phyloP scores from a whole-genome alignment of 2,113 vertebrate genomes.

The Nematolebias whitei region DNA sequence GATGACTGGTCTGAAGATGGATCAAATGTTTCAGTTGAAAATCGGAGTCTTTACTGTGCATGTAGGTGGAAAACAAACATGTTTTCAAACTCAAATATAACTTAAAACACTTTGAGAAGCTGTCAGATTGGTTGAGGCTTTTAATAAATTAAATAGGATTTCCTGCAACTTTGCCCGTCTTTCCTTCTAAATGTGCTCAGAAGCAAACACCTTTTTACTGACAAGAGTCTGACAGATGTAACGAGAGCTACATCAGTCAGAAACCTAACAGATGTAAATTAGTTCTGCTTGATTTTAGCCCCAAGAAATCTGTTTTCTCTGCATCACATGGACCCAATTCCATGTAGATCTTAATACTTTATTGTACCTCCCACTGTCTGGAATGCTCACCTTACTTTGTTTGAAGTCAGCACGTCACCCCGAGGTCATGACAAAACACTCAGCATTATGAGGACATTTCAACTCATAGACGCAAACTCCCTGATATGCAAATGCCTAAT shows the following conservation, averaged over 20 bases:
- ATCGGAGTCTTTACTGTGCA: too few species aligned
- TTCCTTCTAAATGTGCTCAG: conserved; percentile 10
- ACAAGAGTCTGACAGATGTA: conserved; percentile 19
- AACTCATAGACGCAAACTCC: conserved; percentile 24
- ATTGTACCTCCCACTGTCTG: conserved; percentile 8
- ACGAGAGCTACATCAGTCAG: conserved; percentile 6
- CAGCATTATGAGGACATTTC: conserved; percentile 47
- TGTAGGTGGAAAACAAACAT: too few species aligned
- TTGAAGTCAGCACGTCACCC: conserved; percentile 47
- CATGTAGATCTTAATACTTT: conserved; percentile 20
- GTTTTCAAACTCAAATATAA: too few species aligned
- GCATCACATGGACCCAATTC: background rate
- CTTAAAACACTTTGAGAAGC: background rate
- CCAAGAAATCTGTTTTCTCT: conserved; percentile 2
- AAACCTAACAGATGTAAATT: conserved; percentile 19
- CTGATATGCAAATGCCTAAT: conserved; percentile 44
- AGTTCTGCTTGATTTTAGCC: conserved; percentile 28
- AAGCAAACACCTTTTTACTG: conserved; percentile 13
- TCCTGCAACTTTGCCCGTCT: background rate
- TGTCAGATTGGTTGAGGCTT: background rate
- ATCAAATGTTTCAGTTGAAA: too few species aligned
- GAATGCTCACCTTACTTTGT: conserved; percentile 49
- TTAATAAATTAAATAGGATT: background rate
- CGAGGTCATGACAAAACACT: conserved; percentile 37
- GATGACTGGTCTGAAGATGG: too few species aligned